Evolutionary conservation across 1,140 invertebrate genomes (phyloP).

Genomic region (Zaprionus camerounensis): DNA sequence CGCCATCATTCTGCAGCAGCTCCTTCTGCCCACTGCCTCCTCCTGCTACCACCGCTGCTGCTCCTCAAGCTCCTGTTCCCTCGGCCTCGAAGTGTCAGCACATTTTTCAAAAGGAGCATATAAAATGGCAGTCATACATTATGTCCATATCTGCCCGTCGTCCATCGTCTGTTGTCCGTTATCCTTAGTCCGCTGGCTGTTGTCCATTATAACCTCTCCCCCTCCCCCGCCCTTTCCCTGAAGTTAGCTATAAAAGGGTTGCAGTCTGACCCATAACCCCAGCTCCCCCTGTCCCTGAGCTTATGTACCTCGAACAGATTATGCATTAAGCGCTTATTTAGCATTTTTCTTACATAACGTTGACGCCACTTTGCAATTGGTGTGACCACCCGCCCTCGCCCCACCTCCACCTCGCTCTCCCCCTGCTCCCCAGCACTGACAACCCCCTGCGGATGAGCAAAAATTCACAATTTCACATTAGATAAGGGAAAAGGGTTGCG

Average conservation of each 20-base stretch:
- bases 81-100: conserved; percentile 72
- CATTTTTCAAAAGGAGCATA: conserved; percentile 81
- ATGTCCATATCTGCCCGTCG: conserved; percentile 71
- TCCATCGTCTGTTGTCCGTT: conserved; percentile 18
- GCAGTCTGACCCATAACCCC: conserved; percentile 21
- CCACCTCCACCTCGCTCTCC: conserved; percentile 8
- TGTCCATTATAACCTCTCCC: background rate
- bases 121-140: conserved; percentile 83
- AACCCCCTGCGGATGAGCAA: conserved; percentile 14
- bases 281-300: background rate
- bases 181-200: conserved; percentile 6
- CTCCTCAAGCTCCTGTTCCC: conserved; percentile 34
- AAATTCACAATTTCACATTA: conserved; percentile 30
- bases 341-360: conserved; percentile 77
- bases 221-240: background rate
- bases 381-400: conserved; percentile 17
- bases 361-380: conserved; percentile 58
- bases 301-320: conserved; percentile 64
- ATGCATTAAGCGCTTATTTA: conserved; percentile 83
- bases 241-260: conserved; percentile 22
- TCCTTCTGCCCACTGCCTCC: conserved; percentile 28
- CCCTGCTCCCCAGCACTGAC: background rate
- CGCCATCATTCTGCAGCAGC: conserved; percentile 65
- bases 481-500: conserved; percentile 38
- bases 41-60: conserved; percentile 3